Conservation (phyloP, 2,797 vertebrate genomes). For the Pangasius macronema region DNA sequence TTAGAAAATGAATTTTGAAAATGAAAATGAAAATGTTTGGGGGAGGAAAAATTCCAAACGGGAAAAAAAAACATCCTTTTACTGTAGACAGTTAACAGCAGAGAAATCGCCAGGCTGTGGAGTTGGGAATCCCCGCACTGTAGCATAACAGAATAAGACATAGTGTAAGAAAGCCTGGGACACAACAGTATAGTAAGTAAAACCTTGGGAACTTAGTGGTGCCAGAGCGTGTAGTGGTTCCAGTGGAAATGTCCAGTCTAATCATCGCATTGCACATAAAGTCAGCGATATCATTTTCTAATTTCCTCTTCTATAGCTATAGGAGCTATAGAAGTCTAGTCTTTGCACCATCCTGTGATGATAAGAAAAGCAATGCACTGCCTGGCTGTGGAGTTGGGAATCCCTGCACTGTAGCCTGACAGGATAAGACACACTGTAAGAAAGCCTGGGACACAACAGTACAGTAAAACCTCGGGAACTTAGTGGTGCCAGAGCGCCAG, state of each 20-base stretch:
- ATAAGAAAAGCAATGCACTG: too few relatives aligned
- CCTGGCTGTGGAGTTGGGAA: background rate
- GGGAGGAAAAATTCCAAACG: background rate
- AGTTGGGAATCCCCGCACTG: conserved; percentile 1
- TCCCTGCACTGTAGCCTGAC: background rate
- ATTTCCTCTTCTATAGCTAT: too few relatives aligned
- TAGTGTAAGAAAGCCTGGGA: background rate
- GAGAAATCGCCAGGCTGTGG: background rate
- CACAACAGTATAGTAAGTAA: background rate
- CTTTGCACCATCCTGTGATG: too few relatives aligned
- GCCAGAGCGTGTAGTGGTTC: background rate
- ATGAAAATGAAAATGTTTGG: background rate
- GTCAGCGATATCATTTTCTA: background rate
- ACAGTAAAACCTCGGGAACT: background rate
- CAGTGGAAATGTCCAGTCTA: conserved; percentile 28
- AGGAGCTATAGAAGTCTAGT: too few relatives aligned
- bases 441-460: background rate
- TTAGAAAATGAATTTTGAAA: background rate
- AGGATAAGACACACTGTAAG: background rate
- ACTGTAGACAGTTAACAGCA: background rate
- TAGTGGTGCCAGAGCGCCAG: background rate
- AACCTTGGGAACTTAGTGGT: background rate
- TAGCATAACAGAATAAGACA: background rate
- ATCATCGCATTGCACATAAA: conserved; percentile 7
- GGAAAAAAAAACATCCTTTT: too few relatives aligned